These are phyloP conservation scores for Crossaster papposus DNA, from an alignment of 53 echinoderm and acorn worm genomes.

Conservation along the genomic window DNA sequence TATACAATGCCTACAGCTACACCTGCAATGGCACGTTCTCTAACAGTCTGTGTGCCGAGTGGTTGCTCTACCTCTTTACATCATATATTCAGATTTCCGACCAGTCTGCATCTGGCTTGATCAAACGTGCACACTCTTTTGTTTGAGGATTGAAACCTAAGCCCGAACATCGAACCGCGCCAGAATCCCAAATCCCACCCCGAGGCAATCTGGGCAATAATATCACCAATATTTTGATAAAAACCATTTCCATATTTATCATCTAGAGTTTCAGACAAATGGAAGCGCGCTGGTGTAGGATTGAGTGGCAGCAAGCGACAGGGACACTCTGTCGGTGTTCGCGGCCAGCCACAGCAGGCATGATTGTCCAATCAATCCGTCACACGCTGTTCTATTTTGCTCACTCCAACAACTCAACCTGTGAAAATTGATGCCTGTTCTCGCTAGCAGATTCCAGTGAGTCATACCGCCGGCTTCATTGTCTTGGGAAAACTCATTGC, in stretches of 20 bases:
- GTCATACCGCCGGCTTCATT: constrained; percentile 36
- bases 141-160: constrained; percentile 55
- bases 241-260: constrained; percentile 61
- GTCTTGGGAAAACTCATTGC: constrained; percentile 20
- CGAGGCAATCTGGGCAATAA: constrained; percentile 42
- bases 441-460: constrained; percentile 8
- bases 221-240: constrained; percentile 63
- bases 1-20: constrained; percentile 42
- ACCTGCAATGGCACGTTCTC: background rate
- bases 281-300: constrained; percentile 26
- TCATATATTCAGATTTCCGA: constrained; percentile 34
- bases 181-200: constrained; percentile 46
- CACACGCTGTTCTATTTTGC: constrained; percentile 19
- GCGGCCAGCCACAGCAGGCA: background rate
- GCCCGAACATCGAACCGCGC: constrained; percentile 20
- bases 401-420: constrained; percentile 46
- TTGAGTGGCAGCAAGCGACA: constrained; percentile 27
- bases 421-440: constrained; percentile 55
- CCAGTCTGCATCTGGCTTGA: constrained; percentile 41
- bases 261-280: constrained; percentile 49
- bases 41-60: background rate
- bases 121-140: constrained; percentile 40
- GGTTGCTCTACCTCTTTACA: constrained; percentile 14
- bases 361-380: constrained; percentile 51
- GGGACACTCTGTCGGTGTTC: background rate